phyloP scores from a whole-genome alignment of 37 sponge, comb jelly and placozoan species.

The Mnemiopsis leidyi region DNA sequence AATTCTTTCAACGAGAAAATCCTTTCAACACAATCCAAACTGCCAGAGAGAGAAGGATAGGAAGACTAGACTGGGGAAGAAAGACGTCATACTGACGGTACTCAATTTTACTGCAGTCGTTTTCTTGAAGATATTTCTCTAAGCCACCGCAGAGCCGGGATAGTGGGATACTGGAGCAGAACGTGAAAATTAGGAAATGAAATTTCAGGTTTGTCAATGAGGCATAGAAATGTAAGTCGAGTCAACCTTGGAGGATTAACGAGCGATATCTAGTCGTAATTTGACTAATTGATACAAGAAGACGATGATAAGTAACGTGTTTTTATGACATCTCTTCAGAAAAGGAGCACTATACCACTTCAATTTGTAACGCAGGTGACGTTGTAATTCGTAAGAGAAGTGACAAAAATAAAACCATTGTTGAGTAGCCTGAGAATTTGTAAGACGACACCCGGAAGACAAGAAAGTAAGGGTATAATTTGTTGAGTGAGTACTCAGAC shows the following conservation, averaged over 20 bases:
- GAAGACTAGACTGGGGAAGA: background rate
- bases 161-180: too few relatives aligned
- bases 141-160: too few relatives aligned
- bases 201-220: background rate
- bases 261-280: background rate
- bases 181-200: background rate
- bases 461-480: background rate
- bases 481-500: background rate
- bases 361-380: background rate
- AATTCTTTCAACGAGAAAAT: background rate
- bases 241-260: background rate
- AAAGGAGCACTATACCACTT: too few relatives aligned
- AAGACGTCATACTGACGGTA: background rate
- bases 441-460: background rate
- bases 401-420: background rate
- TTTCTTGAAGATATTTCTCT: background rate
- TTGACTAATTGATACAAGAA: background rate
- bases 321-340: too few relatives aligned
- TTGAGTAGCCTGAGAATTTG: background rate
- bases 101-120: background rate
- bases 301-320: background rate
- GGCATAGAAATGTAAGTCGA: background rate
- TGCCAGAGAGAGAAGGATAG: background rate
- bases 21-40: background rate
- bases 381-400: background rate